Percentiles rank a stretch among this genome's conserved stretches.
phyloP scores from a whole-genome alignment of 2,888 invertebrate genomes.

The Cheilosia grossa region DNA sequence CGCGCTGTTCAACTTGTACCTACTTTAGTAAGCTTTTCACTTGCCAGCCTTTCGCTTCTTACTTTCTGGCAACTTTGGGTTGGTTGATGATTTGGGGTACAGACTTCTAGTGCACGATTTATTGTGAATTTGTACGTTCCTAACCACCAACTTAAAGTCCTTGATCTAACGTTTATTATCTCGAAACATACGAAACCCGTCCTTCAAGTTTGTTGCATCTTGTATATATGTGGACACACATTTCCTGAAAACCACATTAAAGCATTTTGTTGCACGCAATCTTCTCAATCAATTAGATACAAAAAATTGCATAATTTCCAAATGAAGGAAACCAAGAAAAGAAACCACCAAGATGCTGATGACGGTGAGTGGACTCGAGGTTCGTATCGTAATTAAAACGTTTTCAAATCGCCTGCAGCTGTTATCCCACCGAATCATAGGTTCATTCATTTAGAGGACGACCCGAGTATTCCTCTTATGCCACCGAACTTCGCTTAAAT shows the following conservation, averaged over 20 bases:
- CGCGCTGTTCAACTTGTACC: constrained; percentile 1
- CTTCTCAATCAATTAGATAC: constrained; percentile 49
- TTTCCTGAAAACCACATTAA: not conserved
- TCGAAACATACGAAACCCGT: constrained; percentile 16
- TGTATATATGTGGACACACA: not conserved
- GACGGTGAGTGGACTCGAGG: constrained; percentile 31
- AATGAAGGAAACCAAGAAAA: constrained; percentile 26
- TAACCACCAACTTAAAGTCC: not conserved
- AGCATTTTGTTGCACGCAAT: constrained; percentile 54
- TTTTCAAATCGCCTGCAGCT: constrained; percentile 69
- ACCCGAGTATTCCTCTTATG: constrained; percentile 27
- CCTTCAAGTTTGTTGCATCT: constrained; percentile 3
- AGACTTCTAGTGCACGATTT: not conserved
- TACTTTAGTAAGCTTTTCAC: no score
- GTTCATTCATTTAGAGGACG: constrained; percentile 46
- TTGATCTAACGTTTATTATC: not conserved
- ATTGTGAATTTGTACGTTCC: no score
- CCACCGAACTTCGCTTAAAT: constrained; percentile 45
- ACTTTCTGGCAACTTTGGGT: no score
- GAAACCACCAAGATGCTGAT: not conserved
- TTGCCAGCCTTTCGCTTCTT: no score
- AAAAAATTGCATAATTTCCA: constrained; percentile 42
- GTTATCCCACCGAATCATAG: constrained; percentile 64
- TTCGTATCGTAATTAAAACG: constrained; percentile 68
- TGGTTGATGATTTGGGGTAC: no score